These are phyloP conservation scores for Tokudaia tokunoshimensis DNA, from an alignment of 2,797 vertebrate species.

Conservation along the genomic window DNA sequence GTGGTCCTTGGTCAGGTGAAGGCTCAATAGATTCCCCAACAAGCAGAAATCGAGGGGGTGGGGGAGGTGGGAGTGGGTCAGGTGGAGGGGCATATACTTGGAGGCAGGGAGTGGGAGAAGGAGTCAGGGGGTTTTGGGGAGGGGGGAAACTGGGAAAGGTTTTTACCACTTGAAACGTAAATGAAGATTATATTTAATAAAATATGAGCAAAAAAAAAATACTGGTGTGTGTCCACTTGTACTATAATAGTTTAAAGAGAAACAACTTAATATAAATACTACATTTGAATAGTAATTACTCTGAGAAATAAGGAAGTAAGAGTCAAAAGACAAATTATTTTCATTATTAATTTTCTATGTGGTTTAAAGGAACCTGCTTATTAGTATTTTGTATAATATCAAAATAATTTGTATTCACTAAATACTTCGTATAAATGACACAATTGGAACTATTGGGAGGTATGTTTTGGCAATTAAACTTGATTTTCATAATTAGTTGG, in stretches of 20 bases:
- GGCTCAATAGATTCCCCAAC: too few relatives aligned
- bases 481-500: constrained; percentile 67
- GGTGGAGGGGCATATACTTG: too few relatives aligned
- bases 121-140: too few relatives aligned
- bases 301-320: background rate
- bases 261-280: constrained; percentile 3
- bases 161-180: too few relatives aligned
- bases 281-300: background rate
- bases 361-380: background rate
- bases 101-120: too few relatives aligned
- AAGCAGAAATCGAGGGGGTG: too few relatives aligned
- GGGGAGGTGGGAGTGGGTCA: too few relatives aligned
- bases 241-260: constrained; percentile 28
- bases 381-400: constrained; percentile 57
- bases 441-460: constrained; percentile 52
- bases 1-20: too few relatives aligned
- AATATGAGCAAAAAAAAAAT: background rate
- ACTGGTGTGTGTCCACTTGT: background rate
- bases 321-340: background rate
- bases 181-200: too few relatives aligned
- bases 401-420: constrained; percentile 49
- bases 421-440: constrained; percentile 63
- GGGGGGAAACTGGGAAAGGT: too few relatives aligned
- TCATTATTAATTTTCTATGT: constrained; percentile 25
- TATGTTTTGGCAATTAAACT: constrained; percentile 64